These are phyloP conservation scores for Porphyrio hochstetteri DNA, from an alignment of 2,113 vertebrate species.

Conservation along the genomic window DNA sequence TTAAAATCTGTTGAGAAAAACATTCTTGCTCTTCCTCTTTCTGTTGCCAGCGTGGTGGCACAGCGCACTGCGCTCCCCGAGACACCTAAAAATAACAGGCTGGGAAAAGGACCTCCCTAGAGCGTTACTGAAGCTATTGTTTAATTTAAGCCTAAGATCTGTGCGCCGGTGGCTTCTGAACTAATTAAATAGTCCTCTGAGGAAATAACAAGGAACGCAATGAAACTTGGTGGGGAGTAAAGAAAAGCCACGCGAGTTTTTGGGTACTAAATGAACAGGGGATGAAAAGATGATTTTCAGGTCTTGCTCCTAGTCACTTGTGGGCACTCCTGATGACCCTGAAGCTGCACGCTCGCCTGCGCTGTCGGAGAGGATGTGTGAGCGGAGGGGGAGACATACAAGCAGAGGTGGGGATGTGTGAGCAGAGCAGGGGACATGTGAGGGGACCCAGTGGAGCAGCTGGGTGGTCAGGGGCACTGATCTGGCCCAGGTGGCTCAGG, in stretches of 20 bases:
- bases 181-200: slow-evolving; percentile 55
- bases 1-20: slow-evolving; percentile 36
- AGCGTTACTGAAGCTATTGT: slow-evolving; percentile 56
- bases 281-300: neutral
- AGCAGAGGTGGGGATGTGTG: too few relatives aligned
- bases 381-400: too few relatives aligned
- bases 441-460: neutral
- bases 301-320: neutral
- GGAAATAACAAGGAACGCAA: slow-evolving; percentile 21
- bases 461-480: too few relatives aligned
- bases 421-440: too few relatives aligned
- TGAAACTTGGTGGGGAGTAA: neutral
- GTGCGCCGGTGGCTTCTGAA: slow-evolving; percentile 32
- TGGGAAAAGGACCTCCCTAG: slow-evolving; percentile 46
- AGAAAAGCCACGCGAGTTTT: slow-evolving; percentile 14
- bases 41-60: neutral
- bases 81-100: slow-evolving; percentile 60
- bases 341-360: neutral
- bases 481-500: too few relatives aligned
- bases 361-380: too few relatives aligned
- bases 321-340: rapidly evolving
- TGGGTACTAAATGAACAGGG: neutral
- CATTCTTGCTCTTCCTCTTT: slow-evolving; percentile 46
- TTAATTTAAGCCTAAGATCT: slow-evolving; percentile 55
- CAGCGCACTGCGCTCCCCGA: neutral